Evolutionary conservation across 2,113 vertebrate species (phyloP).

Genomic region (Microtus oregoni): DNA sequence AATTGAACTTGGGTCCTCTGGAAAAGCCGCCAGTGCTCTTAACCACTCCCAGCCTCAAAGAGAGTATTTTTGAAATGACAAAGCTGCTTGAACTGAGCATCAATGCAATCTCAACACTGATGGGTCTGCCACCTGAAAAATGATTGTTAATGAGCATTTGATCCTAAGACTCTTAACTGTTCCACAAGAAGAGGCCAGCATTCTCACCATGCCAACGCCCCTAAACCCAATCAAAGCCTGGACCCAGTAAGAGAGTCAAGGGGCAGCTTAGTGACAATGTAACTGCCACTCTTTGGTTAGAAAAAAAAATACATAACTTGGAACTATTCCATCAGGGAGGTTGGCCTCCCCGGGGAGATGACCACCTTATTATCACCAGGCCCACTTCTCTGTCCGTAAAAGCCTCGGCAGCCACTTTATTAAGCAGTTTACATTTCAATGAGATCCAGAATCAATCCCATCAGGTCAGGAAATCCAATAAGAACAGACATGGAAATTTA

Average conservation of each 20-base stretch:
- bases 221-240: neutral
- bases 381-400: neutral
- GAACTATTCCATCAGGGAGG: neutral
- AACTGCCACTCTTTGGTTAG: neutral
- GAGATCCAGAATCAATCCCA: slow-evolving; percentile 52
- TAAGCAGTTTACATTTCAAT: slow-evolving; percentile 29
- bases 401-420: slow-evolving; percentile 16
- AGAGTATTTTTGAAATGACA: neutral
- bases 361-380: neutral
- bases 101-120: neutral
- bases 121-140: neutral
- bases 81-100: neutral
- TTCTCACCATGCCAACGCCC: no score
- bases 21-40: neutral
- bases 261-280: neutral
- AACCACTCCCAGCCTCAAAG: neutral
- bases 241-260: neutral
- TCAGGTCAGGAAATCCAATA: slow-evolving; percentile 28
- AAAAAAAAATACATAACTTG: neutral
- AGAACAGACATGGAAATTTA: slow-evolving; percentile 55
- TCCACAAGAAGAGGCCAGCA: neutral
- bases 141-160: neutral
- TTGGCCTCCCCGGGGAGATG: neutral
- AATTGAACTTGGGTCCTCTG: neutral
- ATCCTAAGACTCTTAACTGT: neutral